Base-by-base conservation (phyloP, 37 sponge, comb jelly and placozoan genomes). In the Halichondria panicea region DNA sequence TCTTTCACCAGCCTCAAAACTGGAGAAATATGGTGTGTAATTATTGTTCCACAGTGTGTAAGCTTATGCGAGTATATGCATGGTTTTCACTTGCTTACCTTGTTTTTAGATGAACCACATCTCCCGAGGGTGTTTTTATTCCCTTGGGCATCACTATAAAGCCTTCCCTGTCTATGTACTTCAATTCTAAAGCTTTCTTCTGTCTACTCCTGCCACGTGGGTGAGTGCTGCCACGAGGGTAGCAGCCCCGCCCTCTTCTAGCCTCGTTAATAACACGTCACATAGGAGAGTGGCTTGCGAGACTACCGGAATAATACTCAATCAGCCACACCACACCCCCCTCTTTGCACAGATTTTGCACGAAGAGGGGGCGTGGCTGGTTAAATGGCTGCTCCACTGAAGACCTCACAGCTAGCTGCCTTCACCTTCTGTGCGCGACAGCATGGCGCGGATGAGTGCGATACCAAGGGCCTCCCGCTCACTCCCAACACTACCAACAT, bases 391-490 rank as follows among this genome's bases (percentile, higher is more conserved):
- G 3, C 74, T 21, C 71, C 71, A 9, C 43, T 93, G 32, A 90
- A 90, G 1, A 46, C 53, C 0, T 70, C 90, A 19, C 50, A 53
- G 18, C 63, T 97, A 33, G 97, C 92, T 2, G 94, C 81, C 30
- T 57, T 42, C 32, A 80, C 94, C 33, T 93, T 97, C 81, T 88
- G 86, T 33, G 93, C 86, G 27, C 67, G 79, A 33, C 76, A 84
- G n/a, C 88, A 86, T 57, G 80, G 75, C 0, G 68, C 78, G 12
- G 90, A 97, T 39, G 86, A 87, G 34, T 90, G 91, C 82, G 91
- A 92, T 39, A 56, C 63, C 32, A 87, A 86, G 53, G 99, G 99
- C 3, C 89, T 98, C 1, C 96, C 99, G 45, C 84, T 98, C 6
- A 88, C 94, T 2, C 96, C 89, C 28, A 90, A 93, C 63, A 81